Base-by-base conservation (phyloP, 2,797 vertebrate genomes). In the Ctenopoma kingsleyae region DNA sequence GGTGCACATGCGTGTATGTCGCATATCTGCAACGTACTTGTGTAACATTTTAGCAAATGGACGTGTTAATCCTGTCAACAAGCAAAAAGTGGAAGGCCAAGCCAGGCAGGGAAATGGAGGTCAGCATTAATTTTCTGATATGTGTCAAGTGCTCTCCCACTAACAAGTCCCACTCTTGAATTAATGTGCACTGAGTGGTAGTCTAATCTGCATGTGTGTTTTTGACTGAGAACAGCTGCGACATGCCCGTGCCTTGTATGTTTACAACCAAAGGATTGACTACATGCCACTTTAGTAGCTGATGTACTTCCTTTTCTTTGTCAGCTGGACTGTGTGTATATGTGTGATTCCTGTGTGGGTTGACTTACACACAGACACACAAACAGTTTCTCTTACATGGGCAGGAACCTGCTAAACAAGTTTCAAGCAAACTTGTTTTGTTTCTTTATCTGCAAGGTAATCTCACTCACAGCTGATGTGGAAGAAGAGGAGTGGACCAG, bases 351-450 rank as follows among this genome's bases (percentile, higher is more conserved):
- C 9, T 48, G 9, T 53, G 62, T 75, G 78, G 86, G 85, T 81
- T 82, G 84, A 77, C 84, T 74, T 10, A 43, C 16, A 67, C 64
- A 62, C 30, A 78, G 30, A 20, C 38, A 76, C 58, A 58, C 38
- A 38, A 11, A 2, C 10, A 36, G 49, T 27, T 60, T 71, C 44
- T 59, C 46, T 85, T 57, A 80, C 81, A 70, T 68, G 51, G 32
- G 40, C 55, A 50, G 61, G 92, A 94, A 93, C 93, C 90, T 91
- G 92, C 63, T 84, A 47, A 90, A 91, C 91, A 78, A 83, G 91
- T 82, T 76, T 65, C 62, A 56, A 81, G 53, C 12, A 0, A 67
- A 50, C 58, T 74, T 82, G 87, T 89, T 91, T 90, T 87, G 67
- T 68, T 69, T 74, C 44, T 73, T 70, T 88, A 85, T 85, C 76